A percentile compares a stretch with the other conserved stretches of the same genome.
phyloP scores from a whole-genome alignment of 2,888 invertebrate species.

The Parapristionchus giblindavisi region DNA sequence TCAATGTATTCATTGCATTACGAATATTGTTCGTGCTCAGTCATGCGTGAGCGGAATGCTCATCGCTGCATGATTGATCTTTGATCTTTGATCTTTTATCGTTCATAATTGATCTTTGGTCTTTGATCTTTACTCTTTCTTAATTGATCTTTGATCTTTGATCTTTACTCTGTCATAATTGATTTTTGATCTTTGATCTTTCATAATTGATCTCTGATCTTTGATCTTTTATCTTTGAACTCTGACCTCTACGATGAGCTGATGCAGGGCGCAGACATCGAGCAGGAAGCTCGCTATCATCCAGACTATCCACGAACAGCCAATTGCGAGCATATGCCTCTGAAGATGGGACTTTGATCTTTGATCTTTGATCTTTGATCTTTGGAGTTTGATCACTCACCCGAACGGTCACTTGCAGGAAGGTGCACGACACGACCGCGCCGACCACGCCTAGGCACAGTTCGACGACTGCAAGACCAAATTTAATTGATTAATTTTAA shows the following conservation, averaged over 20 bases:
- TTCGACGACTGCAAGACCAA: constrained; percentile 4
- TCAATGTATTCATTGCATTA: no score
- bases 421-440: constrained; percentile 17
- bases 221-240: no score
- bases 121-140: no score
- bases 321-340: constrained; percentile 27
- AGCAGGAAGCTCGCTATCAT: constrained; percentile 21
- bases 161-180: no score
- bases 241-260: constrained; percentile 24
- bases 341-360: neutral
- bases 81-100: no score
- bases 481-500: neutral
- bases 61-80: no score
- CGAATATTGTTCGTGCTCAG: no score
- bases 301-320: constrained; percentile 32
- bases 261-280: constrained; percentile 21
- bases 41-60: no score
- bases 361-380: constrained; percentile 25
- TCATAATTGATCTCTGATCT: no score
- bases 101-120: no score
- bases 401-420: constrained; percentile 16
- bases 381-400: neutral
- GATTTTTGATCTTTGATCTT: no score
- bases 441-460: constrained; percentile 7
- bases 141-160: no score